Evolutionary conservation across 2,888 invertebrate genomes (phyloP), one percentile per base, ranked within the genome.

Genomic region (Tiphia femorata): DNA sequence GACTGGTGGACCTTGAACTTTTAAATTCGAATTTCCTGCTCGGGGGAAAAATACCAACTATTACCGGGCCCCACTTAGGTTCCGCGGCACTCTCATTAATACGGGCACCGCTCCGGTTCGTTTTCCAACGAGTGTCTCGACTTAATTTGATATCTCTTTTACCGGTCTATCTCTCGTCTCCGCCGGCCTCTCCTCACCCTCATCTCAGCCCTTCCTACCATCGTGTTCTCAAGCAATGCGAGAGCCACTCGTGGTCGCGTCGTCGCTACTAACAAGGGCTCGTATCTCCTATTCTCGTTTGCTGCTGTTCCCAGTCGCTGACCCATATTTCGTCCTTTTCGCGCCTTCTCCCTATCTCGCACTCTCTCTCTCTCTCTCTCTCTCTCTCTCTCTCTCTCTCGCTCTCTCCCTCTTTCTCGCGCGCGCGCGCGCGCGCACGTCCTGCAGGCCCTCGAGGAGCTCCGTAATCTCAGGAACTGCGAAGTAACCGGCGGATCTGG

Each of bases 301-400:
- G 42, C 23, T 53, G 58, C 58, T 47, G 35, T 17, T 20, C 21
- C 21, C 43, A 57, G 53, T 58, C 41, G 52, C 55, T 72, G 72
- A 72, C 72, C 72, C 51, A 72, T 57, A 71, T 72, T 67, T 61
- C 38, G 42, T 16, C 44, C 60, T 59, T 53, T 64, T 64, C 64
- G 51, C 55, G 58, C 49, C 14, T 33, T 12, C 33, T 33, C 33
- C 14, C 48, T 41, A 30, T 29, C 40, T n/a, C n/a, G n/a, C n/a
- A n/a, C n/a, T n/a, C n/a, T n/a, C n/a, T n/a, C n/a, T n/a, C n/a
- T n/a, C n/a, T n/a, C n/a, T n/a, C n/a, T n/a, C n/a, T n/a, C n/a
- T n/a, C n/a, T n/a, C n/a, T n/a, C n/a, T n/a, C n/a, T n/a, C n/a
- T n/a, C n/a, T n/a, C n/a, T n/a, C n/a, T n/a, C n/a, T n/a, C n/a